These are phyloP conservation scores for Megathymus violae DNA, from an alignment of 1,140 invertebrate genomes.

Conservation along the genomic window DNA sequence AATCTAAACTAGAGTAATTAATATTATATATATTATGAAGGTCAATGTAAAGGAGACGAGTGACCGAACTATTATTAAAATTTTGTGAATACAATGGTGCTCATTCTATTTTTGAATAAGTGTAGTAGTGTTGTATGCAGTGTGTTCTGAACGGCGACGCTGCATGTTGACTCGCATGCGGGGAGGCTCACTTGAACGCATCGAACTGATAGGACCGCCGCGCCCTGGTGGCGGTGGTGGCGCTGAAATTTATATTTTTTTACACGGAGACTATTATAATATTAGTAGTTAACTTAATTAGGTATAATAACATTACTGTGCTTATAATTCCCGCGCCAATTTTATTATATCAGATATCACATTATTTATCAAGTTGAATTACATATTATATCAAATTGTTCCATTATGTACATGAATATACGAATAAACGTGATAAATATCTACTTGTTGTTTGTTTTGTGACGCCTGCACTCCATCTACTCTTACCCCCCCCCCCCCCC, in stretches of 20 bases:
- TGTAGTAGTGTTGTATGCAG: neutral
- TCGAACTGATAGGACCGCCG: neutral
- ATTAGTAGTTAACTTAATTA: neutral
- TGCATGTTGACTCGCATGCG: neutral
- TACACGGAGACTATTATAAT: conserved; percentile 20
- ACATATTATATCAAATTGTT: conserved; percentile 49
- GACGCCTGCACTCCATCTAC: too few species aligned
- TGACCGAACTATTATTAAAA: neutral
- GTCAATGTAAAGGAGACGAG: too few species aligned
- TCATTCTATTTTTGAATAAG: neutral
- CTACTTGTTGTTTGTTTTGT: conserved; percentile 5
- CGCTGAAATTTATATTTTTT: conserved; percentile 30
- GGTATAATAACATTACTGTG: conserved; percentile 3
- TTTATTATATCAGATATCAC: conserved; percentile 14
- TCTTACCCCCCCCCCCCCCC: too few species aligned
- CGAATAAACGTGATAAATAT: conserved; percentile 38
- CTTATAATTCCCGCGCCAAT: conserved; percentile 14
- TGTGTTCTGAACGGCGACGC: neutral
- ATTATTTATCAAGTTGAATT: conserved; percentile 44
- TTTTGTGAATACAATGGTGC: neutral
- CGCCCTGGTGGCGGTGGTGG: conserved; percentile 8
- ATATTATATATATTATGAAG: too few species aligned
- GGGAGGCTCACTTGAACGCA: neutral
- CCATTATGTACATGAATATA: conserved; percentile 48
- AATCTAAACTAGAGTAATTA: too few species aligned